Evolutionary conservation across 2,797 vertebrate genomes (phyloP).

Genomic region (Peromyscus aztecus): DNA sequence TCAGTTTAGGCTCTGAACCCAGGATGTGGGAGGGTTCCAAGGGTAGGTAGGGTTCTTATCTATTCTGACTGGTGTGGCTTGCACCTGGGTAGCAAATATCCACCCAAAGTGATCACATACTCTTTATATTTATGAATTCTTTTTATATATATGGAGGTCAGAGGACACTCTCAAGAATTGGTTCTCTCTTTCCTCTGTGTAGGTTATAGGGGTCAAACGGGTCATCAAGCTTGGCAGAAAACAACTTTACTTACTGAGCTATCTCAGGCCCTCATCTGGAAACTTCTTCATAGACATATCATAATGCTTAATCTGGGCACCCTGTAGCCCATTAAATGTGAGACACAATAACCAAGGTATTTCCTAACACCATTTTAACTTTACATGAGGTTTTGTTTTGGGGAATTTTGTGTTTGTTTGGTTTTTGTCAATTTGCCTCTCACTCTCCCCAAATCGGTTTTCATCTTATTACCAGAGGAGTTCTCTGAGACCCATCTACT

Average conservation of each 20-base stretch:
- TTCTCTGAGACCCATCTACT: background rate
- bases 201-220: background rate
- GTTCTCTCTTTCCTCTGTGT: background rate
- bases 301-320: background rate
- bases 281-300: background rate
- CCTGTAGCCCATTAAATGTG: no score
- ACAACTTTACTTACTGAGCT: background rate
- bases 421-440: constrained; percentile 69
- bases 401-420: constrained; percentile 43
- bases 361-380: constrained; percentile 43
- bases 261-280: background rate
- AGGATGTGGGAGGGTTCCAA: background rate
- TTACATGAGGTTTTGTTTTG: background rate
- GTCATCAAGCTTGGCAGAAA: background rate
- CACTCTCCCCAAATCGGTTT: constrained; percentile 61
- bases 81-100: background rate
- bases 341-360: background rate
- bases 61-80: background rate
- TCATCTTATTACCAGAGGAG: constrained; percentile 76
- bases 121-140: background rate
- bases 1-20: background rate
- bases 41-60: background rate
- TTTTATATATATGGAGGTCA: background rate
- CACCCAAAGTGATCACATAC: background rate
- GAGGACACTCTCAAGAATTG: background rate